These are phyloP conservation scores for Epinephelus malabaricus DNA, from an alignment of 2,797 vertebrate species.

Conservation along the genomic window DNA sequence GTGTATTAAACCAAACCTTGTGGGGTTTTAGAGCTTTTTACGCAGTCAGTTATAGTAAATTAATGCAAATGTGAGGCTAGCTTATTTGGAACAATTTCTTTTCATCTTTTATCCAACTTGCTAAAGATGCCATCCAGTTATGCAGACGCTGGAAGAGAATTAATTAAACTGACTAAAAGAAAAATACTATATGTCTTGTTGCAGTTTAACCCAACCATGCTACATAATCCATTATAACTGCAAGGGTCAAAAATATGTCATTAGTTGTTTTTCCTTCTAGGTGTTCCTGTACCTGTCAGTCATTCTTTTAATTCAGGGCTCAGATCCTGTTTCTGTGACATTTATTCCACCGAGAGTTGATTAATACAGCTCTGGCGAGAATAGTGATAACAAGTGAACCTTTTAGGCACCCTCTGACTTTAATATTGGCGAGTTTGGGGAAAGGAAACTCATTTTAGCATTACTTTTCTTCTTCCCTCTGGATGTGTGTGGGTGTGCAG, in stretches of 20 bases:
- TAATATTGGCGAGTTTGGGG: slow-evolving; percentile 47
- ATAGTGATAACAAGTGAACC: slow-evolving; percentile 52
- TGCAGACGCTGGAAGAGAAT: background rate
- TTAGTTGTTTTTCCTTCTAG: slow-evolving; percentile 23
- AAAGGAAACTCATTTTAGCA: slow-evolving; percentile 56
- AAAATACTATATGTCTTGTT: background rate
- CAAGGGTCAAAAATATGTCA: slow-evolving; percentile 23
- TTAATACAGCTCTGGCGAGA: slow-evolving; percentile 35
- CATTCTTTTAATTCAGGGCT: slow-evolving; percentile 20
- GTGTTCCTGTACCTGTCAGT: slow-evolving; percentile 35
- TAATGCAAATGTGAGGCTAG: background rate
- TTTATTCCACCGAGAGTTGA: slow-evolving; percentile 51
- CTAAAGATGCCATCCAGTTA: background rate
- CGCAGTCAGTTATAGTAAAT: background rate
- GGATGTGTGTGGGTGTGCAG: slow-evolving; percentile 28
- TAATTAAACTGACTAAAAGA: slow-evolving; percentile 1
- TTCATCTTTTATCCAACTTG: background rate
- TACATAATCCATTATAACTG: slow-evolving; percentile 5
- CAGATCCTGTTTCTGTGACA: slow-evolving; percentile 43
- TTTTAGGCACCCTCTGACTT: slow-evolving; percentile 44
- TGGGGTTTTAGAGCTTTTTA: background rate
- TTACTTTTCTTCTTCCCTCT: slow-evolving; percentile 28
- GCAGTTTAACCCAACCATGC: background rate
- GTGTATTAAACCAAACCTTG: background rate
- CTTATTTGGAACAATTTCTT: background rate